Evolutionary conservation across 2,888 invertebrate species (phyloP).

Genomic region (Eupithecia abbreviata): DNA sequence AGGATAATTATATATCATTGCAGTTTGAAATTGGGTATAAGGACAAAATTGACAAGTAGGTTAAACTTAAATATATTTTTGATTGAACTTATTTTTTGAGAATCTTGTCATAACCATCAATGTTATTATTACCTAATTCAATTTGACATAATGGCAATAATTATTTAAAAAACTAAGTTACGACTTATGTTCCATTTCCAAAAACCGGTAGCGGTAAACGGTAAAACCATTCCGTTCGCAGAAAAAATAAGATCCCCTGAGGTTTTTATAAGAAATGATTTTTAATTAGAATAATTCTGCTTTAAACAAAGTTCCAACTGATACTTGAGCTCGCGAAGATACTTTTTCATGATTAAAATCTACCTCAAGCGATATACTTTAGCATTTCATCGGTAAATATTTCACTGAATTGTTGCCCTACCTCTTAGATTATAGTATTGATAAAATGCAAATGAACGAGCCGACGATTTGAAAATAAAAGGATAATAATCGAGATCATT

Average conservation of each 20-base stretch:
- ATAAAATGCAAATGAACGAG: conserved; percentile 78
- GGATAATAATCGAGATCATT: conserved; percentile 69
- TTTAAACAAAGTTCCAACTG: conserved; percentile 33
- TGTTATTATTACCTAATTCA: neutral
- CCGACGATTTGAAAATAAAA: conserved; percentile 76
- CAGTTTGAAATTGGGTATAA: conserved; percentile 20
- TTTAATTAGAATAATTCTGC: conserved; percentile 30
- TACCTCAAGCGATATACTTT: conserved; percentile 64
- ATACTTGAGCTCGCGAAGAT: conserved; percentile 50
- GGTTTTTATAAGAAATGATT: conserved; percentile 23
- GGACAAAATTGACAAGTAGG: neutral
- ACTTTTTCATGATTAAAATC: conserved; percentile 54
- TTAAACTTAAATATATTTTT: neutral
- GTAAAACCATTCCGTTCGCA: conserved; percentile 10
- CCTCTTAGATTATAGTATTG: conserved; percentile 73
- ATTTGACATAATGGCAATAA: neutral
- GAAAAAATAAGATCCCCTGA: conserved; percentile 3
- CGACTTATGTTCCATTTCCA: neutral
- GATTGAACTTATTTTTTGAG: neutral
- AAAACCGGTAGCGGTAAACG: conserved; percentile 5
- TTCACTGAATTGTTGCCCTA: conserved; percentile 74
- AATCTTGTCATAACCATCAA: neutral
- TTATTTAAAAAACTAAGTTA: neutral
- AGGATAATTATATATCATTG: conserved; percentile 15
- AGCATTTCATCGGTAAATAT: conserved; percentile 76